Conservation (phyloP, 2,113 vertebrate species). For the Ophthalmolycus amberensis region DNA sequence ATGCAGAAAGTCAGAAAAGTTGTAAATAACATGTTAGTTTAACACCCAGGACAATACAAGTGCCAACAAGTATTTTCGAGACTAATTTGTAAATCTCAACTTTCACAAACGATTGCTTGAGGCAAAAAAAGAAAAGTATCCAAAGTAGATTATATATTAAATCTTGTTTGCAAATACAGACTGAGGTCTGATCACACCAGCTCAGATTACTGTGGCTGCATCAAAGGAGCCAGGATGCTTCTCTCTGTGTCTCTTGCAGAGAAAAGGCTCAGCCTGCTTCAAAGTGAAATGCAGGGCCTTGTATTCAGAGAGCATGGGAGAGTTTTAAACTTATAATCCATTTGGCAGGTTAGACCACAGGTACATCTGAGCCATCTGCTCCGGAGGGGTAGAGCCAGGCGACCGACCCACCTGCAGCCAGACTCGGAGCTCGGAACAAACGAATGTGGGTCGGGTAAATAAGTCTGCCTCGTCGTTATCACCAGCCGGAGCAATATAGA, state of each 20-base stretch:
- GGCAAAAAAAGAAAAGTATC: not conserved
- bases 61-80: not conserved
- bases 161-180: slow-evolving; percentile 14
- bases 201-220: slow-evolving; percentile 21
- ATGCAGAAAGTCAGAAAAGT: not conserved
- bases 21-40: slow-evolving; percentile 19
- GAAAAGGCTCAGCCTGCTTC: slow-evolving; percentile 18
- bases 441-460: not conserved
- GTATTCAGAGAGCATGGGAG: slow-evolving; percentile 18
- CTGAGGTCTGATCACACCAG: not conserved
- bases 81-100: not conserved
- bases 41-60: not conserved
- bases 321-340: slow-evolving; percentile 37
- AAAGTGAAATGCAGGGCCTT: slow-evolving; percentile 22
- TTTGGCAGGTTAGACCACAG: slow-evolving; percentile 21
- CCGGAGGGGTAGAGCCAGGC: not conserved
- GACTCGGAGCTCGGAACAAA: not conserved
- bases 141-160: not conserved
- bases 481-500: not conserved
- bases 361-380: slow-evolving; percentile 29
- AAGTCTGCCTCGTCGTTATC: not conserved
- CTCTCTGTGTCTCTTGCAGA: slow-evolving; percentile 22
- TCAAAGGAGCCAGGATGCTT: not conserved
- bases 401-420: not conserved
- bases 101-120: slow-evolving; percentile 23